Base-by-base conservation (phyloP, 2,797 vertebrate species). In the Karalla daura region DNA sequence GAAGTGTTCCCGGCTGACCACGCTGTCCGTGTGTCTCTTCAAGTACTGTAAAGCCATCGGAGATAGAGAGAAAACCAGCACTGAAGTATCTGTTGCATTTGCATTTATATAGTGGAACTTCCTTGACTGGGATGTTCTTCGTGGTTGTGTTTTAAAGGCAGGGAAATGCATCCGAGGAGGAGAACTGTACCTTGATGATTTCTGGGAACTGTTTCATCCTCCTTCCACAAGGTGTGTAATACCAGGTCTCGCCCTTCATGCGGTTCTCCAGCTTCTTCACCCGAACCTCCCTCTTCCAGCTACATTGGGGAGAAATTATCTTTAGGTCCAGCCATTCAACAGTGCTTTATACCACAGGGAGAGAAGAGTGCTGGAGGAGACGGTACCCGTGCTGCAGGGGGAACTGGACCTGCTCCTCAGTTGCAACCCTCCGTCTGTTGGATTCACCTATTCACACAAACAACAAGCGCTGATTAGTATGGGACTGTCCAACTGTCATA, bases 181-280 rank as follows among this genome's bases (percentile, higher is more conserved):
- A n/a, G n/a, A n/a, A n/a, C n/a, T n/a, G 53, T 87, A 99, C 98
- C 96, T 99, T 99, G 72, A 98, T 95, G 75, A 98, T 96, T 91
- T 99, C 98, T 0, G 97, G 97, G 80, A 98, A 98, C 69, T 99
- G 98, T 80, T 98, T 98, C 96, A 98, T 97, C 82, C 97, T 95
- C 81, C 97, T 95, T 39, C 98, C 98, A 68, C 97, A 99, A 7
- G 98, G 97, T 3, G 95, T 95, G 20, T 98, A 99, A 92, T 98
- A 98, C 96, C 96, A 98, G 1, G 97, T 99, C 88, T 99, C 98
- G 0, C 97, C 98, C 80, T 98, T 98, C 94, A 98, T 95, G 13
- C 97, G 94, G 78, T 94, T 93, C 69, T 95, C 96, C 17, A 92
- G 87, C 79, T 93, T 97, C 90, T 88, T 95, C 80, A 99, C 97